A percentile compares a stretch with the other conserved stretches of the same genome.
Conservation (phyloP, 2,113 vertebrate species). For the Willisornis vidua region DNA sequence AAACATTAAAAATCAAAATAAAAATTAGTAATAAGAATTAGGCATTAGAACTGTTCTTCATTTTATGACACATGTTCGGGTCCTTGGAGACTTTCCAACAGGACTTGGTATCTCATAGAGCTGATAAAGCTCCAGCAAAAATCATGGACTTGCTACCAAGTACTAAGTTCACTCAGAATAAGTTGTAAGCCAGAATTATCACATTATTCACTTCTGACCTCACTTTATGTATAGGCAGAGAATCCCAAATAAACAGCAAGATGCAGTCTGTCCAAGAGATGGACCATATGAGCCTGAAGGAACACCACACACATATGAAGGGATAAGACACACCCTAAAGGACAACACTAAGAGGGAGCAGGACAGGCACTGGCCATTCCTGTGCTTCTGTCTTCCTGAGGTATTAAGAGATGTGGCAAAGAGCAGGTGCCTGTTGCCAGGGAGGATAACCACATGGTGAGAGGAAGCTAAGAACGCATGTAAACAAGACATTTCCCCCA, state of each 20-base stretch:
- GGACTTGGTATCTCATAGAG: background rate
- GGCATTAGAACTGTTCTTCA: background rate
- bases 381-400: fast-evolving
- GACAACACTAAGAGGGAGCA: background rate
- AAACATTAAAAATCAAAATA: background rate
- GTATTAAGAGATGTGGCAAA: background rate
- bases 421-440: background rate
- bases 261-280: background rate
- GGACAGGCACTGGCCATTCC: background rate
- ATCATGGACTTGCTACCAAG: background rate
- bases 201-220: background rate
- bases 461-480: background rate
- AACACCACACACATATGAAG: fast-evolving
- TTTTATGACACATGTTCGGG: background rate
- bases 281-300: background rate
- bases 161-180: background rate
- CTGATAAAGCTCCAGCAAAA: background rate
- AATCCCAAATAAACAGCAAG: background rate
- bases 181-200: background rate
- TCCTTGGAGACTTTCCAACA: background rate
- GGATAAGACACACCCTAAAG: background rate
- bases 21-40: background rate
- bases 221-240: background rate
- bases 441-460: background rate
- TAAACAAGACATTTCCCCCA: background rate